These are phyloP conservation scores for Frankliniella intonsa DNA, from an alignment of 2,888 invertebrate species.

Conservation along the genomic window DNA sequence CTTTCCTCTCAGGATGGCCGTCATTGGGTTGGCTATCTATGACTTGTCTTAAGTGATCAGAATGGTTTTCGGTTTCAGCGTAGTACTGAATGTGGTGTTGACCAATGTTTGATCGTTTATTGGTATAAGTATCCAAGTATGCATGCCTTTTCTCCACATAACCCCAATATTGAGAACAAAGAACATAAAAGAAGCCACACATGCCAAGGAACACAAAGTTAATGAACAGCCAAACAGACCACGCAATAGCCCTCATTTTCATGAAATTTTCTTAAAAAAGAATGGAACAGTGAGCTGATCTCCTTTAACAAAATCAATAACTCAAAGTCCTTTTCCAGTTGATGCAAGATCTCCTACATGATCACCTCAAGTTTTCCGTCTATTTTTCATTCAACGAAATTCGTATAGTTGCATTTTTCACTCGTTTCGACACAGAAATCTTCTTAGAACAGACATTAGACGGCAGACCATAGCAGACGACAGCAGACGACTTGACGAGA, in stretches of 20 bases:
- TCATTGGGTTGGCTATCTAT: neutral
- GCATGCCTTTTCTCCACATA: constrained; percentile 38
- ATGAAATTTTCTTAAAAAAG: neutral
- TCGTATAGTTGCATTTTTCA: too few species aligned
- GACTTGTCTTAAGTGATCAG: neutral
- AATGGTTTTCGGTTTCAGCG: neutral
- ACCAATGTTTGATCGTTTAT: constrained; percentile 42
- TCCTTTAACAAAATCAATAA: neutral
- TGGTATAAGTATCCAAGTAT: constrained; percentile 43
- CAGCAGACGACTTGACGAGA: too few species aligned
- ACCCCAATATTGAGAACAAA: constrained; percentile 69
- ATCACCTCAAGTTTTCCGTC: too few species aligned
- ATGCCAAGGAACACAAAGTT: constrained; percentile 66
- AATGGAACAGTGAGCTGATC: neutral
- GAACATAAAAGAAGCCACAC: constrained; percentile 65
- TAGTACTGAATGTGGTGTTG: constrained; percentile 37
- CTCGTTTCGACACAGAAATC: too few species aligned
- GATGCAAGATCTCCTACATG: too few species aligned
- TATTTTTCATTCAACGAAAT: too few species aligned
- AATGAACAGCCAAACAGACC: constrained; percentile 67
- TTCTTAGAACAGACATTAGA: too few species aligned
- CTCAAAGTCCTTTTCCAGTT: neutral
- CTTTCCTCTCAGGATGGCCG: neutral
- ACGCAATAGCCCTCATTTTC: constrained; percentile 60
- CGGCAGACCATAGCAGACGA: too few species aligned